Evolutionary conservation across 2,888 invertebrate genomes (phyloP).

Genomic region (Epistrophe eligans): DNA sequence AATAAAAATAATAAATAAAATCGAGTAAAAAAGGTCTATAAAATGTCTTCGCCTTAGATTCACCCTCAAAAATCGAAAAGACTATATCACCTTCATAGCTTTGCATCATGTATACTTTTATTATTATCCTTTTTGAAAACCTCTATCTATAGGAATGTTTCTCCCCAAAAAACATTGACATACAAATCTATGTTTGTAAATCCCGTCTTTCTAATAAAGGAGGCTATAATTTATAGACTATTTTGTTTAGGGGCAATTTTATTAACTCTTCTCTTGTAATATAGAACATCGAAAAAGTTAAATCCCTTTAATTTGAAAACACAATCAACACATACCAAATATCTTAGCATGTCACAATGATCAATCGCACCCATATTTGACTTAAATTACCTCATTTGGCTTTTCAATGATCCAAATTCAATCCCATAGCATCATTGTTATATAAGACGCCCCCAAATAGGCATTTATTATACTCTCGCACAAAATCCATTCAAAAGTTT

Average conservation of each 20-base stretch:
- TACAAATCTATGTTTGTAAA: background rate
- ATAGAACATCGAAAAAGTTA: background rate
- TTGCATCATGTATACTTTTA: background rate
- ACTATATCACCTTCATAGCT: background rate
- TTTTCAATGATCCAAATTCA: slow-evolving; percentile 17
- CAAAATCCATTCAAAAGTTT: slow-evolving; percentile 17
- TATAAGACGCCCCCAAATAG: slow-evolving; percentile 24
- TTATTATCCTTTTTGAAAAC: background rate
- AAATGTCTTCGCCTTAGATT: background rate
- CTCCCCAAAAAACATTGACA: background rate
- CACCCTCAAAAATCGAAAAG: background rate
- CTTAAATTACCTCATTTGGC: slow-evolving; percentile 37
- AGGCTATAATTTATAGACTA: background rate
- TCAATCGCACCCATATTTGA: slow-evolving; percentile 25
- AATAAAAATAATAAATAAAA: no score
- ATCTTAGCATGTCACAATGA: background rate
- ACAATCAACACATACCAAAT: background rate
- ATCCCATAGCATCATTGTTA: slow-evolving; percentile 6
- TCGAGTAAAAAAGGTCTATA: background rate
- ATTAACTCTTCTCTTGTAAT: background rate
- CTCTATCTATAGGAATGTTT: background rate
- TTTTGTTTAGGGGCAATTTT: slow-evolving; percentile 7
- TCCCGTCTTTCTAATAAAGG: background rate
- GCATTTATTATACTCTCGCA: slow-evolving; percentile 13
- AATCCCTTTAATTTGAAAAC: slow-evolving; percentile 18